Evolutionary conservation across 1,140 invertebrate species (phyloP).

Genomic region (Cecropterus lyciades): DNA sequence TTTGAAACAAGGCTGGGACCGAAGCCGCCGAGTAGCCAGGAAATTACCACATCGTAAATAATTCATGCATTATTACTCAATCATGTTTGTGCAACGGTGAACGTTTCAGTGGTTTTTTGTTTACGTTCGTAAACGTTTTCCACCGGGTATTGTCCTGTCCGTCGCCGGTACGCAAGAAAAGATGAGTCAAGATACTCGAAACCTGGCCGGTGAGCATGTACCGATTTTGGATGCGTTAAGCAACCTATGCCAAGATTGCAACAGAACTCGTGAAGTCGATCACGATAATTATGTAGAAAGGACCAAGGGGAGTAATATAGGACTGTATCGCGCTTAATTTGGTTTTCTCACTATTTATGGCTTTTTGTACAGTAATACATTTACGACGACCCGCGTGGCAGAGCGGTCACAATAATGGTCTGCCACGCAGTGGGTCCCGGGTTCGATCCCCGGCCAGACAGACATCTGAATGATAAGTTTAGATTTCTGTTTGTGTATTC

Average conservation of each 20-base stretch:
- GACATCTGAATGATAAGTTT: too few species aligned
- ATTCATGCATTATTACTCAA: slow-evolving; percentile 79
- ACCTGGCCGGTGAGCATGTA: background rate
- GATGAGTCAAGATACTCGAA: slow-evolving; percentile 32
- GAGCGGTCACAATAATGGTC: too few species aligned
- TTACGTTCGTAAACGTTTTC: slow-evolving; percentile 55
- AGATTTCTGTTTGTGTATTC: too few species aligned
- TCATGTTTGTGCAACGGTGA: slow-evolving; percentile 65
- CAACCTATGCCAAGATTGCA: slow-evolving; percentile 25
- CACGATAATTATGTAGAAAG: slow-evolving; percentile 32
- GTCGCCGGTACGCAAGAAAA: slow-evolving; percentile 29
- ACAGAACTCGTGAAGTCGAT: slow-evolving; percentile 32
- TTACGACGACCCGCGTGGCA: too few species aligned
- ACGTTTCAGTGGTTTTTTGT: slow-evolving; percentile 59
- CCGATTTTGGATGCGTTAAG: slow-evolving; percentile 31
- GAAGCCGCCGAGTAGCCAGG: slow-evolving; percentile 49
- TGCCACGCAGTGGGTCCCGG: too few species aligned
- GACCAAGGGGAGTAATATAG: slow-evolving; percentile 15
- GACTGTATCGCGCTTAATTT: slow-evolving; percentile 4
- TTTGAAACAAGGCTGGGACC: slow-evolving; percentile 43
- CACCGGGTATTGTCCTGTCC: slow-evolving; percentile 59
- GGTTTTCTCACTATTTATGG: background rate
- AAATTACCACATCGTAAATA: slow-evolving; percentile 79
- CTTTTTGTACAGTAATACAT: too few species aligned
- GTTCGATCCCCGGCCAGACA: too few species aligned